phyloP scores from a whole-genome alignment of 2,113 vertebrate genomes.

The Microcebus murinus region DNA sequence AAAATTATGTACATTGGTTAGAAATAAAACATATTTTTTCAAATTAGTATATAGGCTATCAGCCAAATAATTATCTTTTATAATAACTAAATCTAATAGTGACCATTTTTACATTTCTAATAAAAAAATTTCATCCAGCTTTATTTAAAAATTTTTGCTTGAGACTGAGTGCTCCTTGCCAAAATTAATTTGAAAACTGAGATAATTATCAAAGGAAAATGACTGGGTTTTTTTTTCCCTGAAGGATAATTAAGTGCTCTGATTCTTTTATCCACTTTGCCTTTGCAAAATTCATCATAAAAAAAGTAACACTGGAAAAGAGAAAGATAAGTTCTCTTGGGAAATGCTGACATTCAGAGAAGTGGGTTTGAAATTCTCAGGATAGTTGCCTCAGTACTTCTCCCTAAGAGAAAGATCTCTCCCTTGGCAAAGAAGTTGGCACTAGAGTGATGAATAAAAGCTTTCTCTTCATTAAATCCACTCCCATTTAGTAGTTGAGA shows the following conservation, averaged over 20 bases:
- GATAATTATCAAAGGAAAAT: conserved; percentile 21
- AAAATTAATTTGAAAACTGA: conserved; percentile 38
- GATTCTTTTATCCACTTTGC: neutral
- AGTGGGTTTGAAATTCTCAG: neutral
- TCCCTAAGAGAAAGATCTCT: neutral
- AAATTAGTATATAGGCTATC: neutral
- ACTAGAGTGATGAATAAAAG: neutral
- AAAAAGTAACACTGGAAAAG: neutral
- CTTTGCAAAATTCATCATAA: conserved; percentile 14
- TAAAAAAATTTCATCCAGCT: neutral
- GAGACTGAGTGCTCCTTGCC: neutral
- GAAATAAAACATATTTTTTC: conserved; percentile 24
- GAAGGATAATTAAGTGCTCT: conserved; percentile 11
- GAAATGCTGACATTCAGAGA: neutral
- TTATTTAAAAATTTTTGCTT: conserved; percentile 38
- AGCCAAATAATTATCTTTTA: conserved; percentile 18
- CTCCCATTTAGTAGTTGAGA: neutral
- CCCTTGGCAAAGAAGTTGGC: neutral
- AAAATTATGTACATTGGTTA: neutral
- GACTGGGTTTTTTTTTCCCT: neutral
- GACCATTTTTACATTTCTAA: neutral
- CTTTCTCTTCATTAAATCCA: neutral
- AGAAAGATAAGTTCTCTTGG: neutral
- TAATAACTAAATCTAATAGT: neutral
- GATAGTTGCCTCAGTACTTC: neutral